Percentiles rank a stretch among this genome's conserved stretches.
phyloP scores from a whole-genome alignment of 2,113 vertebrate genomes.

The Talpa occidentalis region DNA sequence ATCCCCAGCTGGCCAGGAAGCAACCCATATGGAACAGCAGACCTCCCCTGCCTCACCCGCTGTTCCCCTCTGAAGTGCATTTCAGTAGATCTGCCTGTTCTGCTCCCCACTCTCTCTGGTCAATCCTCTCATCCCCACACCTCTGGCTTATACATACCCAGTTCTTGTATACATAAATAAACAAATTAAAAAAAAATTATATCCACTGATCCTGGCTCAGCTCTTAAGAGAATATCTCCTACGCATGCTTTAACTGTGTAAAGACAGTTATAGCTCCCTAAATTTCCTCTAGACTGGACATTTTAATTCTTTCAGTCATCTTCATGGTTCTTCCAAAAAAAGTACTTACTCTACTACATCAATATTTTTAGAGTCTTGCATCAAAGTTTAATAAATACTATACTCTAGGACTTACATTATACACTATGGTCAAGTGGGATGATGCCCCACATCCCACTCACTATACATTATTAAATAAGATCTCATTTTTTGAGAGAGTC shows the following conservation, averaged over 20 bases:
- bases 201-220: not conserved
- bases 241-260: too few species aligned
- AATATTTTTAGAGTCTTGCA: not conserved
- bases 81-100: too few species aligned
- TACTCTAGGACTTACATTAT: not conserved
- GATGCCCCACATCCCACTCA: not conserved
- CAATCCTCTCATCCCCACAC: too few species aligned
- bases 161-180: too few species aligned
- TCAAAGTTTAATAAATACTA: not conserved
- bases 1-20: too few species aligned
- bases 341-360: not conserved
- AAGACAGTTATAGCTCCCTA: not conserved
- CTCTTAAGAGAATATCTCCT: not conserved
- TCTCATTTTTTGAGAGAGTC: not conserved
- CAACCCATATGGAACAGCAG: too few species aligned
- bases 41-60: too few species aligned
- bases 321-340: not conserved
- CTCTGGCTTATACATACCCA: too few species aligned
- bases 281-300: not conserved
- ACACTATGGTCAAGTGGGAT: not conserved
- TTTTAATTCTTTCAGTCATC: slow-evolving; percentile 28
- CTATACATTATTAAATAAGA: not conserved
- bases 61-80: too few species aligned
- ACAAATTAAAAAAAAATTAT: not conserved
- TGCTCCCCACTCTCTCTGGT: too few species aligned